These are phyloP conservation scores for Toxotes jaculatrix DNA, from an alignment of 2,113 vertebrate species.

Conservation along the genomic window DNA sequence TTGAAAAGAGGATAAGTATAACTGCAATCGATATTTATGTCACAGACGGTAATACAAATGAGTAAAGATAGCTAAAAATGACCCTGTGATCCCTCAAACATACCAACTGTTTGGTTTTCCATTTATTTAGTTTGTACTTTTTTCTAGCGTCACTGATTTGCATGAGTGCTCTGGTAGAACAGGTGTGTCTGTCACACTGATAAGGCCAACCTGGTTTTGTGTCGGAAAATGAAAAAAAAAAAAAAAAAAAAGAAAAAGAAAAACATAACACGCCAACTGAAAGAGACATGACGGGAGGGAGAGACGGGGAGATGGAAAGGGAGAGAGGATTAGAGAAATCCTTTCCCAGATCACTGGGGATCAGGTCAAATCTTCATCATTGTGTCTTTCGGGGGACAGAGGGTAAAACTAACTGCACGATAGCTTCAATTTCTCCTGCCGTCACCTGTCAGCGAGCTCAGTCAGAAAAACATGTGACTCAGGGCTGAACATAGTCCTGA, in stretches of 20 bases:
- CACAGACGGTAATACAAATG: background rate
- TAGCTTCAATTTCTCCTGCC: background rate
- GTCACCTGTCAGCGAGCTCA: conserved; percentile 15
- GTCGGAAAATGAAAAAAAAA: background rate
- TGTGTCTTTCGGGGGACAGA: conserved; percentile 7
- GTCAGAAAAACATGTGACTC: background rate
- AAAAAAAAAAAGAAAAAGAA: background rate
- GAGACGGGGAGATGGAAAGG: background rate
- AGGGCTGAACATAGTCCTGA: too few relatives aligned
- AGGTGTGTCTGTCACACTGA: background rate
- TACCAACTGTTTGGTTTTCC: background rate
- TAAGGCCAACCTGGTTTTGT: background rate
- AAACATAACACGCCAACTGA: background rate
- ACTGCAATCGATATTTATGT: background rate
- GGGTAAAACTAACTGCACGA: conserved; percentile 1
- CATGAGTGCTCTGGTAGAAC: background rate
- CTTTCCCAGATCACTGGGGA: conserved; percentile 24
- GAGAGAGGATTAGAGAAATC: conserved; percentile 57
- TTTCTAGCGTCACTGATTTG: background rate
- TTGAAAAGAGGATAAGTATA: background rate
- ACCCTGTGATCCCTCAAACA: background rate
- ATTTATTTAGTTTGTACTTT: background rate
- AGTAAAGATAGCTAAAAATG: background rate
- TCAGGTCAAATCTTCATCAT: conserved; percentile 64
- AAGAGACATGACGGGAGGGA: background rate